Evolutionary conservation across 2,113 vertebrate genomes (phyloP), one percentile per base, ranked within the genome.

Genomic region (Ovis canadensis): DNA sequence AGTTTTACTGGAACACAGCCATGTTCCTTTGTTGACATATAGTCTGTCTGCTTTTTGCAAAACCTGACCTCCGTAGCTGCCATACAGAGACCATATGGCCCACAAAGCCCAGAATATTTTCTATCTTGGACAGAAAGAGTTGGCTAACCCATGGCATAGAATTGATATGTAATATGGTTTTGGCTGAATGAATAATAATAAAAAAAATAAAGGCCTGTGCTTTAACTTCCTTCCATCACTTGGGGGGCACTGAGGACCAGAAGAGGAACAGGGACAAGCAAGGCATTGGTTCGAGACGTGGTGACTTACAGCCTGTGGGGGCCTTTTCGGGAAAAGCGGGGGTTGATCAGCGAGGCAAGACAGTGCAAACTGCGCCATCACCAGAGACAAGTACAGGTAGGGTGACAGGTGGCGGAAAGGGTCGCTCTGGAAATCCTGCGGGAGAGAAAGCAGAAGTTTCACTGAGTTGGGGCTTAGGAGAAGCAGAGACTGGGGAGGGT

Each of bases 271-370:
- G 81, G 31, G 43, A 59, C 27, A 13, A 74, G 13, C 74, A n/a
- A 48, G 33, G 62, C 19, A 4, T 6, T 84, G 19, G 23, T 10
- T 15, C 64, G 33, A 23, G 50, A 36, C 0, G 0, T 3, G 45
- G 45, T 4, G 40, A 98, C 99, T 98, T 99, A 99, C 99, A 97
- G 99, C 96, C 77, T 88, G 98, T 67, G 86, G 98, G 87, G 93
- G 7, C 3, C 88, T 97, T 98, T 99, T 98, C 8, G 98, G 99
- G 97, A 99, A 99, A 82, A 99, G 99, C 3, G 99, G 99, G 55
- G 99, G 98, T 9, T 94, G 98, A 98, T 99, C 99, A 16, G 98
- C 99, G 77, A 99, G 99, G 98, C 99, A 99, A 97, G 99, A 99
- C 60, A 99, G 98, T 93, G 99, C 98, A 17, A 99, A 98, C 96